Base-by-base conservation (phyloP, 53 echinoderm and acorn worm genomes). In the Mesocentrotus franciscanus region DNA sequence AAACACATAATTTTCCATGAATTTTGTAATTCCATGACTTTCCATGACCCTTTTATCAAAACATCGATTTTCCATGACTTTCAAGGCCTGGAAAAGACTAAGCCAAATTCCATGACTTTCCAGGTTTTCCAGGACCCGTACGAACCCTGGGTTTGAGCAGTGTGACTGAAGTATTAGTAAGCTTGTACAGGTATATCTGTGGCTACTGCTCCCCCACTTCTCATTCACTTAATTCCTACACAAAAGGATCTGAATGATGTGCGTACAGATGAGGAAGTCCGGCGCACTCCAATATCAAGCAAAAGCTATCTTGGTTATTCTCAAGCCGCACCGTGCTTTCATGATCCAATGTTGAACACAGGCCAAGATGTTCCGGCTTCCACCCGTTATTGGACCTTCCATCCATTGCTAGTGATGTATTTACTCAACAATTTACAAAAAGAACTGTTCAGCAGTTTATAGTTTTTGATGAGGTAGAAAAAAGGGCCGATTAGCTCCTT, bases 361-460 rank as follows among this genome's bases (percentile, higher is more conserved):
- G 1, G 76, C 11, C 76, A 0, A 32, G 33, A 11, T 15, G 12
- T 30, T 30, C 30, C 4, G 78, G 78, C 15, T 32, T 78, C 32
- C n/a, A 22, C 12, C 74, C 1, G 1, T 30, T 32, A 20, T 81
- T 81, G 14, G 27, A 59, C 58, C 75, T n/a, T 75, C 32, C 75
- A 75, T 75, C 75, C 81, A 81, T 87, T 8, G 10, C n/a, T 58
- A 6, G 4, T 9, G 20, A 59, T 27, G 24, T 84, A 87, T 87
- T 58, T 87, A n/a, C 87, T 59, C 87, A 87, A 87, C 56, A 12
- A 57, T 57, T n/a, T 57, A 87, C n/a, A 87, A 56, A 57, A 29
- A 87, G 87, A 26, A 87, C 58, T 87, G 87, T 87, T 58, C 87
- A 87, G 87, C 87, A 87, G 59, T 87, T 58, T 11, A n/a, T 24